These are phyloP conservation scores for Gastrophryne carolinensis DNA, from an alignment of 2,797 vertebrate species.

Conservation along the genomic window DNA sequence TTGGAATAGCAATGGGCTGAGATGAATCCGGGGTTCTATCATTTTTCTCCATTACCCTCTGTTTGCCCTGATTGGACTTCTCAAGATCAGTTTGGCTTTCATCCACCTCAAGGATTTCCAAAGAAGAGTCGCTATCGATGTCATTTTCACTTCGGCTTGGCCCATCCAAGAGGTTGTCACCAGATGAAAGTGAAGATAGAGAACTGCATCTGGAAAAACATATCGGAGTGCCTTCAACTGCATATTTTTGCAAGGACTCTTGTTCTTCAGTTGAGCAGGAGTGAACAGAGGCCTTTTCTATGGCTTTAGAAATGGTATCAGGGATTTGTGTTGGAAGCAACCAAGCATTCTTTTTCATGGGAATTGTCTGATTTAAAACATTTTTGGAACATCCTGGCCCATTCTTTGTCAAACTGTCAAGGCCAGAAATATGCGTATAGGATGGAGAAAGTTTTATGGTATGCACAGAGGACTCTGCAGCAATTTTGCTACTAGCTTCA, in stretches of 20 bases:
- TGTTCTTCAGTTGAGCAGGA: constrained; percentile 69
- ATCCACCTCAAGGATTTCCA: constrained; percentile 92
- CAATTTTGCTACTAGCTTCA: constrained; percentile 67
- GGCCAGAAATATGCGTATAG: constrained; percentile 88
- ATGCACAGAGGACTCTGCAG: constrained; percentile 75
- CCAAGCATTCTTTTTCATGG: constrained; percentile 75
- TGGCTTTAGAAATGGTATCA: constrained; percentile 74
- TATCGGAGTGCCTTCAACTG: constrained; percentile 86
- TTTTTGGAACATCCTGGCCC: constrained; percentile 34
- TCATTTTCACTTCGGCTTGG: constrained; percentile 88
- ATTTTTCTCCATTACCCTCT: constrained; percentile 57
- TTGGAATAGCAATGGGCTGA: constrained; percentile 79
- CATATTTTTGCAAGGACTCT: constrained; percentile 88
- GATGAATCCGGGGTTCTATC: constrained; percentile 60
- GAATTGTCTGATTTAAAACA: constrained; percentile 71
- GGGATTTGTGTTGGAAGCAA: constrained; percentile 56
- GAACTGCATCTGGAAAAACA: constrained; percentile 96
- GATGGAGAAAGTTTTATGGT: constrained; percentile 93
- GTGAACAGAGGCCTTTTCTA: constrained; percentile 74
- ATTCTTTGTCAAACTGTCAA: constrained; percentile 76
- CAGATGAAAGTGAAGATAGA: constrained; percentile 91
- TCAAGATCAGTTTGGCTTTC: constrained; percentile 59
- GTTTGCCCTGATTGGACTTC: constrained; percentile 68
- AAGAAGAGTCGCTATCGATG: constrained; percentile 89
- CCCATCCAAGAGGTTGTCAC: constrained; percentile 82